phyloP scores from a whole-genome alignment of 2,113 vertebrate genomes.

The Theristicus caerulescens region DNA sequence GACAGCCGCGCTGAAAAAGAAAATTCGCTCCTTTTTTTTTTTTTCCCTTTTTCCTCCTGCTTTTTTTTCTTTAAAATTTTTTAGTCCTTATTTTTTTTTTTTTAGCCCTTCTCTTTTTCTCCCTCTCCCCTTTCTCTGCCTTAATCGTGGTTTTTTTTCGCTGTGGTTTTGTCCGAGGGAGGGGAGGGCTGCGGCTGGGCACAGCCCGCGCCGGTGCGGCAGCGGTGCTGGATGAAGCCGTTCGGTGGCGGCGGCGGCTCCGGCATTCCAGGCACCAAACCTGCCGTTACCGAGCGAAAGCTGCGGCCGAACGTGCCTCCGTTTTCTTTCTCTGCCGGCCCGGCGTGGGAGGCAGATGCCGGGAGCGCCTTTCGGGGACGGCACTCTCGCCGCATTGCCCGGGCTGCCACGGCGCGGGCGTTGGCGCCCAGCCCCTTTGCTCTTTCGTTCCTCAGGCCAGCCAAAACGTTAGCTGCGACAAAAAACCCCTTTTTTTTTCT shows the following conservation, averaged over 20 bases:
- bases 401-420: slow-evolving; percentile 56
- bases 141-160: neutral
- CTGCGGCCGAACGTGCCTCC: neutral
- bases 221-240: slow-evolving; percentile 64
- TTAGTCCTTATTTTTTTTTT: neutral
- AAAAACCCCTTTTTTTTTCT: neutral
- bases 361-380: slow-evolving; percentile 67
- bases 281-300: slow-evolving; percentile 83
- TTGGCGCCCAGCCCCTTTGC: slow-evolving; percentile 80
- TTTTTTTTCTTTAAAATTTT: neutral
- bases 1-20: slow-evolving; percentile 88
- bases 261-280: slow-evolving; percentile 83
- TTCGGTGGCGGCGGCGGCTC: slow-evolving; percentile 39
- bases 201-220: neutral
- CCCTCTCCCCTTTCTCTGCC: slow-evolving; percentile 44
- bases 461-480: neutral
- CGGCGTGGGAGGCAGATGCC: slow-evolving; percentile 38
- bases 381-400: slow-evolving; percentile 73
- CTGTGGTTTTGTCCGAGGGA: neutral
- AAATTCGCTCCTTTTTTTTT: slow-evolving; percentile 64
- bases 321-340: neutral
- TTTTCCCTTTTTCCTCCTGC: neutral
- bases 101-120: neutral
- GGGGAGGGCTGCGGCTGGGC: slow-evolving; percentile 57
- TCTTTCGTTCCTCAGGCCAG: neutral